phyloP scores from a whole-genome alignment of 2,888 invertebrate genomes.

The Chouioia cunea region DNA sequence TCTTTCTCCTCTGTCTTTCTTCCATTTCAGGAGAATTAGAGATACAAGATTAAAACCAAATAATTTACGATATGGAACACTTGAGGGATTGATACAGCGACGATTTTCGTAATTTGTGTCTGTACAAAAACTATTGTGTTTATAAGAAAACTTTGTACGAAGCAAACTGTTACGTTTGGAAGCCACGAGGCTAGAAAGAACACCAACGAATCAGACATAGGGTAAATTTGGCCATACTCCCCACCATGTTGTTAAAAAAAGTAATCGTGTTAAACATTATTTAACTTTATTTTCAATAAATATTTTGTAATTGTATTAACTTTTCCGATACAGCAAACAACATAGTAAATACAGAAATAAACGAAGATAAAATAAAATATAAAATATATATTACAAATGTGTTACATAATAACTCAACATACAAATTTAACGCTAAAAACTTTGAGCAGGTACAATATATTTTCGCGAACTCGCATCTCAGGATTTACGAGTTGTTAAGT shows the following conservation, averaged over 20 bases:
- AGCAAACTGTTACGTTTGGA: too few relatives aligned
- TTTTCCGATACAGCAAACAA: too few relatives aligned
- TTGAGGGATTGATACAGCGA: not conserved
- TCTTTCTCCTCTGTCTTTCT: slow-evolving; percentile 3
- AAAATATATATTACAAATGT: slow-evolving; percentile 16
- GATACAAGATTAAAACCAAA: slow-evolving; percentile 30
- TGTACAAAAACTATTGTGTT: too few relatives aligned
- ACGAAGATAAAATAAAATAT: not conserved
- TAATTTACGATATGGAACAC: slow-evolving; percentile 16
- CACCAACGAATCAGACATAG: too few relatives aligned
- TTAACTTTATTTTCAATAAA: too few relatives aligned
- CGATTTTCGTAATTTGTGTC: slow-evolving; percentile 14
- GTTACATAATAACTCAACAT: slow-evolving; percentile 17
- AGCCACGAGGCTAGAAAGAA: too few relatives aligned
- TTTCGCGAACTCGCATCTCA: not conserved
- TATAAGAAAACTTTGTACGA: too few relatives aligned
- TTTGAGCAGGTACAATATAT: slow-evolving; percentile 31
- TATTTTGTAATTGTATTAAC: too few relatives aligned
- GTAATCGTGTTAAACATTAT: too few relatives aligned
- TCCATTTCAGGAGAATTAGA: slow-evolving; percentile 6
- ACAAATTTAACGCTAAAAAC: slow-evolving; percentile 17
- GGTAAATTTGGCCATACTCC: too few relatives aligned
- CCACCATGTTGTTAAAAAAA: too few relatives aligned
- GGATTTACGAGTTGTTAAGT: not conserved
- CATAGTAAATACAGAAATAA: too few relatives aligned